Percentiles rank a stretch among this genome's conserved stretches.
phyloP scores from a whole-genome alignment of 2,888 invertebrate species.

The Watsonalla cultraria region DNA sequence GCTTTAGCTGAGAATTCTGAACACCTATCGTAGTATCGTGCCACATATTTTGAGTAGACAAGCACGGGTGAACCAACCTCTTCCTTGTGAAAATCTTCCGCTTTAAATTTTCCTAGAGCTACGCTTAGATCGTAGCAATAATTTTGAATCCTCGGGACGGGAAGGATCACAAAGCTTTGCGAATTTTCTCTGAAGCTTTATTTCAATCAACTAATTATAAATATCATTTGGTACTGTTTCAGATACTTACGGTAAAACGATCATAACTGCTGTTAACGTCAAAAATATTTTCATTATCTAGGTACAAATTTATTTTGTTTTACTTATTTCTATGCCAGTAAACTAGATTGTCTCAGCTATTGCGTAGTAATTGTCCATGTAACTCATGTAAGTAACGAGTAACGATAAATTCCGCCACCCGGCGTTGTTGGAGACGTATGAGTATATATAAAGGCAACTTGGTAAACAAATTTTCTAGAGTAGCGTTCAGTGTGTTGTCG shows the following conservation, averaged over 20 bases:
- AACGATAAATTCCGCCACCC: constrained; percentile 19
- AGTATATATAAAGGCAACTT: constrained; percentile 14
- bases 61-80: constrained; percentile 47
- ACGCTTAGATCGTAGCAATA: constrained; percentile 15
- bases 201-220: neutral
- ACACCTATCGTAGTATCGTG: constrained; percentile 59
- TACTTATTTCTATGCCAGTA: too few relatives aligned
- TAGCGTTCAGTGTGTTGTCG: constrained; percentile 32
- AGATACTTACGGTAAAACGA: too few relatives aligned
- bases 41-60: constrained; percentile 59
- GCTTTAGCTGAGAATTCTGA: constrained; percentile 65
- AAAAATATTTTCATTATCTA: too few relatives aligned
- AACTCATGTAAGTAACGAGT: neutral
- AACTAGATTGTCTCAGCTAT: too few relatives aligned
- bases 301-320: too few relatives aligned
- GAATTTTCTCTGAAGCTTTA: neutral
- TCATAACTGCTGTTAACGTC: too few relatives aligned
- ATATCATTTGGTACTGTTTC: too few relatives aligned
- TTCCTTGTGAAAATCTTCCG: constrained; percentile 44
- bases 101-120: constrained; percentile 24
- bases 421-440: constrained; percentile 23
- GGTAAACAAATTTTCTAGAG: constrained; percentile 44
- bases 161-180: neutral
- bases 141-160: constrained; percentile 5
- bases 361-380: neutral